phyloP scores from a whole-genome alignment of 2,888 invertebrate species.

The Drosophila mayaguana region DNA sequence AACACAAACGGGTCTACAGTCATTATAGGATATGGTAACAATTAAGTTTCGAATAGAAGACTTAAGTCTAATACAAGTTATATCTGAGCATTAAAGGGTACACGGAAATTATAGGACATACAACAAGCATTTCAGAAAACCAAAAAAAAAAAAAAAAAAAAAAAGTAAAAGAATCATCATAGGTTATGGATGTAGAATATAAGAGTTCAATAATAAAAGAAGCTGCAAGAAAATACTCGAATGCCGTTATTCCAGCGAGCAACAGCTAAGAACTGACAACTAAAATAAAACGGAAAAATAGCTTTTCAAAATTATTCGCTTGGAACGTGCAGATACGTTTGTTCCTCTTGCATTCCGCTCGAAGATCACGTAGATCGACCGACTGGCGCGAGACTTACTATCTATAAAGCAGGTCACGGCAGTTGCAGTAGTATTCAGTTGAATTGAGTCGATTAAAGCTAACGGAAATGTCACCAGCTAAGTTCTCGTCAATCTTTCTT shows the following conservation, averaged over 20 bases:
- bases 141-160: conserved; percentile 8
- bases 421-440: conserved; percentile 41
- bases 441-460: conserved; percentile 16
- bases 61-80: neutral
- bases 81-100: conserved; percentile 14
- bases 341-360: conserved; percentile 63
- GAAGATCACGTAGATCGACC: conserved; percentile 59
- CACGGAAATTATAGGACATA: conserved; percentile 14
- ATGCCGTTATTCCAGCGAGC: conserved; percentile 4
- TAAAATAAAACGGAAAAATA: conserved; percentile 2
- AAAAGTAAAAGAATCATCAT: neutral
- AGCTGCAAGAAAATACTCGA: neutral
- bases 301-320: conserved; percentile 23
- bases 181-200: neutral
- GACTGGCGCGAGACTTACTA: conserved; percentile 6
- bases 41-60: neutral
- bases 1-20: conserved; percentile 13
- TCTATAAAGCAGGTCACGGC: conserved; percentile 53
- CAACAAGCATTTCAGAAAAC: conserved; percentile 8
- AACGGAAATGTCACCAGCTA: conserved; percentile 56
- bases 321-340: conserved; percentile 58
- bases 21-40: conserved; percentile 13
- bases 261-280: neutral
- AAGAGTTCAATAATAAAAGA: conserved; percentile 12
- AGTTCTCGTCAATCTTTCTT: conserved; percentile 38